Evolutionary conservation across 2,888 invertebrate genomes (phyloP).

Genomic region (Melanophora roralis): DNA sequence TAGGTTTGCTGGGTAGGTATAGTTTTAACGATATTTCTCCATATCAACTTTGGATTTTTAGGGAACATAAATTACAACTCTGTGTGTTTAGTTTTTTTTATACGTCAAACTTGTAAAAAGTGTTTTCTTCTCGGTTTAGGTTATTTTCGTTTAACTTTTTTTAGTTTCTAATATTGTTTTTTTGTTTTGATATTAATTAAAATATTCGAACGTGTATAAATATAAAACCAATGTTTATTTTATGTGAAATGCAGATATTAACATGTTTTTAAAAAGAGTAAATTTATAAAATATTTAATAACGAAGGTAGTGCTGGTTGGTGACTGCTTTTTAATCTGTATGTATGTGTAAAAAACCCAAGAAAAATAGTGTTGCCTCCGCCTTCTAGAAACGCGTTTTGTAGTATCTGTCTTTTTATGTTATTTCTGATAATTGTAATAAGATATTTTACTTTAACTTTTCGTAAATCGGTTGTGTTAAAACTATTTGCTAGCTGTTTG

Average conservation of each 20-base stretch:
- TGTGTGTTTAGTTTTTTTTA: slow-evolving; percentile 25
- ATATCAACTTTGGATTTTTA: background rate
- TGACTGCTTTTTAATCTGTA: slow-evolving; percentile 50
- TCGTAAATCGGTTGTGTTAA: slow-evolving; percentile 41
- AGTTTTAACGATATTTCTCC: background rate
- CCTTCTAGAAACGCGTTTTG: slow-evolving; percentile 64
- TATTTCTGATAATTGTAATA: slow-evolving; percentile 30
- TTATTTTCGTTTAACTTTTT: slow-evolving; percentile 50
- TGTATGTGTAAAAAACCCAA: slow-evolving; percentile 55
- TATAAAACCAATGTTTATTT: no score
- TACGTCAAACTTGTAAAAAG: slow-evolving; percentile 26
- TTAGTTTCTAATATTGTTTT: slow-evolving; percentile 53
- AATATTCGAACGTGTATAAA: no score
- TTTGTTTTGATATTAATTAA: slow-evolving; percentile 47
- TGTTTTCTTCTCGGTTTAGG: slow-evolving; percentile 45
- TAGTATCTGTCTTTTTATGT: slow-evolving; percentile 35
- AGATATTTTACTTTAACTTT: slow-evolving; percentile 5
- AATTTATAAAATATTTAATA: slow-evolving; percentile 24
- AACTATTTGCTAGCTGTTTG: slow-evolving; percentile 31
- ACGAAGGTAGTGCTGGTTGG: slow-evolving; percentile 35
- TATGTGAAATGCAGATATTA: slow-evolving; percentile 18
- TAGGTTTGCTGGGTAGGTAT: no score
- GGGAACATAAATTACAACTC: background rate
- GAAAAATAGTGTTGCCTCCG: slow-evolving; percentile 57
- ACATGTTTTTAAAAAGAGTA: slow-evolving; percentile 31